Conservation (phyloP, 30 jellyfish, hydroid and myxozoan species). For the Aurelia aurita complex sp. Pacific region DNA sequence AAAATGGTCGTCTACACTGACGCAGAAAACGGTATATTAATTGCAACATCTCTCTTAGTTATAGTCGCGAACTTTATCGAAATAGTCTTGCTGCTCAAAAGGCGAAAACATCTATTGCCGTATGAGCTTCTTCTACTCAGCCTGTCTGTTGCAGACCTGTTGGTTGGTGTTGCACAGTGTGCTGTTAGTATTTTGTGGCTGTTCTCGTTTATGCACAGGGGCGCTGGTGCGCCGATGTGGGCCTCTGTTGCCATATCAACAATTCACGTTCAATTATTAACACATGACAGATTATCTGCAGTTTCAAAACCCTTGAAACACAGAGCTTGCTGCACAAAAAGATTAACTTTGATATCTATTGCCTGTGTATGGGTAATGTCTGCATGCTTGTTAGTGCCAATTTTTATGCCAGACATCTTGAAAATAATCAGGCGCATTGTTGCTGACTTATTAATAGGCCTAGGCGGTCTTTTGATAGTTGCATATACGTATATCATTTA, state of each 20-base stretch:
- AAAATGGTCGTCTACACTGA: too few species aligned
- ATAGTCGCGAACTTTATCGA: slow-evolving; percentile 26
- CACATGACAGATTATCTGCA: slow-evolving; percentile 33
- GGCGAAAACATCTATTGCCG: neutral
- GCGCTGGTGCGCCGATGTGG: slow-evolving; percentile 18
- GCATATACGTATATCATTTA: too few species aligned
- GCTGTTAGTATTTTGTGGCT: slow-evolving; percentile 1
- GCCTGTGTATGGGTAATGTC: slow-evolving; percentile 4
- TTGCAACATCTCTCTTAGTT: neutral
- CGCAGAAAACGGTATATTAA: too few species aligned
- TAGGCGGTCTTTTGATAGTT: too few species aligned
- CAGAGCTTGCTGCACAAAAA: slow-evolving; percentile 22
- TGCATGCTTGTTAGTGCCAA: too few species aligned
- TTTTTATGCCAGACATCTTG: too few species aligned
- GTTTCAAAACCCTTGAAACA: slow-evolving; percentile 35
- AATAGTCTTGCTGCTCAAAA: slow-evolving; percentile 3
- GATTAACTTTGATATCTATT: neutral
- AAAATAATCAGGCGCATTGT: too few species aligned
- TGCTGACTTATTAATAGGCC: too few species aligned
- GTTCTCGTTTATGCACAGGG: neutral
- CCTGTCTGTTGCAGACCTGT: slow-evolving; percentile 41
- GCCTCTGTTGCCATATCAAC: slow-evolving; percentile 2
- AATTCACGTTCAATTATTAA: slow-evolving; percentile 21
- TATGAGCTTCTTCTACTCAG: slow-evolving; percentile 45
- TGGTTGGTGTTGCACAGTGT: slow-evolving; percentile 35